Evolutionary conservation across 2,113 vertebrate species (phyloP).

Genomic region (Oryzias javanicus): DNA sequence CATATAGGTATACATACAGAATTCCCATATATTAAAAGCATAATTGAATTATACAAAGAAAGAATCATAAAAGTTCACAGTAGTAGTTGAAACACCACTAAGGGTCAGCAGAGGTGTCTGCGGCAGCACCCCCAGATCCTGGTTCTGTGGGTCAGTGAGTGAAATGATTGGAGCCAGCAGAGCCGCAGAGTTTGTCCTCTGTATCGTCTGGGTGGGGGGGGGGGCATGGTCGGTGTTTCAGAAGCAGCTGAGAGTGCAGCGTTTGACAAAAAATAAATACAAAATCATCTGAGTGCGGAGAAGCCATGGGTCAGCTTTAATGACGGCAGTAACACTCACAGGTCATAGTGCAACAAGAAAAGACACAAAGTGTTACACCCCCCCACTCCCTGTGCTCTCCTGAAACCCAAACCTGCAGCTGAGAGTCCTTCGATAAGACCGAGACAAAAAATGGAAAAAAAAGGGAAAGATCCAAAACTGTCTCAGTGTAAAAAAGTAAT

Average conservation of each 20-base stretch:
- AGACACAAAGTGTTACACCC: conserved; percentile 80
- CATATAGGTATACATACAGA: conserved; percentile 73
- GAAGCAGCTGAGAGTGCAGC: conserved; percentile 33
- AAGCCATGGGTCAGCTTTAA: conserved; percentile 74
- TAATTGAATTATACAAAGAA: conserved; percentile 74
- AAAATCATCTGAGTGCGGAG: conserved; percentile 58
- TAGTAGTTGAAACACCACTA: conserved; percentile 75
- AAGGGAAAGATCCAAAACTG: conserved; percentile 98
- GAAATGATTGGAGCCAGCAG: conserved; percentile 29
- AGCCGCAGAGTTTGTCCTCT: conserved; percentile 19
- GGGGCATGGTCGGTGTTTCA: conserved; percentile 4
- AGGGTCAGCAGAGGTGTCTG: conserved; percentile 41
- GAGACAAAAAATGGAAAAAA: conserved; percentile 91
- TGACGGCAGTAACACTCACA: conserved; percentile 97
- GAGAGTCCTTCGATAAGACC: conserved; percentile 90
- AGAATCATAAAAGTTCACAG: conserved; percentile 74
- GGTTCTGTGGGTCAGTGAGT: conserved; percentile 10
- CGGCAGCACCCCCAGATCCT: conserved; percentile 24
- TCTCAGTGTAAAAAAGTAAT: conserved; percentile 99
- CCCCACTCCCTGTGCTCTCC: conserved; percentile 44
- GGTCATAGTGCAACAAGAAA: conserved; percentile 92
- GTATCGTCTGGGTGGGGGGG: no score
- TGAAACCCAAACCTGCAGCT: conserved; percentile 90
- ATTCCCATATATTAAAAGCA: conserved; percentile 77
- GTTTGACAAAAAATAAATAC: conserved; percentile 60